A percentile compares a stretch with the other conserved stretches of the same genome.
Evolutionary conservation across 2,113 vertebrate species (phyloP).

Genomic region (Carassius carassius): DNA sequence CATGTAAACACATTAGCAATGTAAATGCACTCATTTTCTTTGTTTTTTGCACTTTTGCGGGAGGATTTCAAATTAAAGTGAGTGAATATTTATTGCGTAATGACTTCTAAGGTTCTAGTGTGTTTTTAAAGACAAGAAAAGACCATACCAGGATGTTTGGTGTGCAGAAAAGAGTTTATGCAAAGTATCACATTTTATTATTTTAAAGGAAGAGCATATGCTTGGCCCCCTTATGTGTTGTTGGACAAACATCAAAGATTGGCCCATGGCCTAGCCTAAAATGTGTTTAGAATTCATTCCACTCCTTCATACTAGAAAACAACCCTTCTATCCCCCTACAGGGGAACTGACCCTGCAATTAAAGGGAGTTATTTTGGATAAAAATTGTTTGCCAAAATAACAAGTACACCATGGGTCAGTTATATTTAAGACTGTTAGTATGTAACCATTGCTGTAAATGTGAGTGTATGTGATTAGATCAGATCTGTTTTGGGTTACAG

Average conservation of each 20-base stretch:
- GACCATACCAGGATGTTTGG: slow-evolving; percentile 53
- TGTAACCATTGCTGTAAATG: neutral
- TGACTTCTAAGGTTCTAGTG: slow-evolving; percentile 58
- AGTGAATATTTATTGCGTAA: slow-evolving; percentile 61
- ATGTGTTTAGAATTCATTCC: slow-evolving; percentile 44
- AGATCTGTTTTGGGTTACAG: neutral
- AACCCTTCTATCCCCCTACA: neutral
- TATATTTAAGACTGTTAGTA: neutral
- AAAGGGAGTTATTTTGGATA: neutral
- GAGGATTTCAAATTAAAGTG: slow-evolving; percentile 53
- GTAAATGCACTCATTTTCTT: slow-evolving; percentile 60
- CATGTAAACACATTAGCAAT: slow-evolving; percentile 61
- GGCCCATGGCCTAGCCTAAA: slow-evolving; percentile 48
- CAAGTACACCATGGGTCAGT: slow-evolving; percentile 5
- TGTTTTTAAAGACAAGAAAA: slow-evolving; percentile 62
- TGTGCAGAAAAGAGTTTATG: slow-evolving; percentile 55
- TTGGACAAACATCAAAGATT: slow-evolving; percentile 69
- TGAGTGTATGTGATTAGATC: slow-evolving; percentile 20
- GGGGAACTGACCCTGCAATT: slow-evolving; percentile 12
- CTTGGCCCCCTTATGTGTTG: slow-evolving; percentile 60
- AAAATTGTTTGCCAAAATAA: neutral
- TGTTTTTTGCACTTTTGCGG: slow-evolving; percentile 50
- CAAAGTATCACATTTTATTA: slow-evolving; percentile 49
- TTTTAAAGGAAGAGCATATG: slow-evolving; percentile 61
- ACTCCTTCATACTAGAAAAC: neutral